A percentile compares a stretch with the other conserved stretches of the same genome.
Evolutionary conservation across 2,113 vertebrate genomes (phyloP).

Genomic region (Aramus guarauna): DNA sequence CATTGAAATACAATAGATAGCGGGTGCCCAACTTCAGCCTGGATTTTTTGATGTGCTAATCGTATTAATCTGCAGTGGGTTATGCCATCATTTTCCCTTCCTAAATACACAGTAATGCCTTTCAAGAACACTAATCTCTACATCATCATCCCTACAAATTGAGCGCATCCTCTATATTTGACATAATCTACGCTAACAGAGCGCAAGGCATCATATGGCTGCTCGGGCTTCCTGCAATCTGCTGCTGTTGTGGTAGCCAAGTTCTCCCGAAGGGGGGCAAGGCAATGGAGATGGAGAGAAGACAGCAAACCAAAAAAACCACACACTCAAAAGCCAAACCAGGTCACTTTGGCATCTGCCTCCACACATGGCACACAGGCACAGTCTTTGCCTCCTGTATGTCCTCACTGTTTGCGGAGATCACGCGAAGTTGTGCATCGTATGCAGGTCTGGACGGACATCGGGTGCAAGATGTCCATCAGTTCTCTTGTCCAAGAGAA

Average conservation of each 20-base stretch:
- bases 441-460: accelerated
- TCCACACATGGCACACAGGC: accelerated
- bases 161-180: background rate
- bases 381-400: background rate
- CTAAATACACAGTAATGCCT: background rate
- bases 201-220: background rate
- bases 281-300: accelerated
- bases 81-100: background rate
- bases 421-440: accelerated
- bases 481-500: background rate
- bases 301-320: background rate
- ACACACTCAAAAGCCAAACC: background rate
- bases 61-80: background rate
- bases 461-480: accelerated
- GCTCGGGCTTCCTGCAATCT: background rate
- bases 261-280: background rate
- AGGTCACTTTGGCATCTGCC: background rate
- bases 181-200: background rate
- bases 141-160: background rate
- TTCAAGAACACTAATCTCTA: background rate
- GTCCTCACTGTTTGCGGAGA: background rate
- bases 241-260: background rate
- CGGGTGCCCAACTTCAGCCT: background rate
- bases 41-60: background rate
- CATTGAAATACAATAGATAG: accelerated